Evolutionary conservation across 2,797 vertebrate genomes (phyloP).

Genomic region (Gymnoscopelus microlampas): DNA sequence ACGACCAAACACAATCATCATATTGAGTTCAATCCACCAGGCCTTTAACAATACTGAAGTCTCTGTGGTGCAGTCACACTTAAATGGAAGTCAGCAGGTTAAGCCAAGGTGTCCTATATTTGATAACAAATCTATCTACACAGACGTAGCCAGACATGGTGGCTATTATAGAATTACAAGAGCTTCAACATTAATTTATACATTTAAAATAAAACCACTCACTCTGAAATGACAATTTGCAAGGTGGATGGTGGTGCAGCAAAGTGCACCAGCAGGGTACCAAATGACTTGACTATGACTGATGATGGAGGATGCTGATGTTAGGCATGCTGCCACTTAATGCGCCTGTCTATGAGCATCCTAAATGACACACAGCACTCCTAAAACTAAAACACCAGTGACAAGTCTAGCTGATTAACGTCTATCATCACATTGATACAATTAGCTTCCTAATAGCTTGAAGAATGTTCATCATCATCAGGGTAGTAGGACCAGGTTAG

Average conservation of each 20-base stretch:
- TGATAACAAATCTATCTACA: slow-evolving; percentile 5
- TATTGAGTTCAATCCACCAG: slow-evolving; percentile 24
- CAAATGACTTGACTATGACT: not conserved
- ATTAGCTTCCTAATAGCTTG: slow-evolving; percentile 46
- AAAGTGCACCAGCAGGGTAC: not conserved
- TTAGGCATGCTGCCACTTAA: not conserved
- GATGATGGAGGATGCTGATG: not conserved
- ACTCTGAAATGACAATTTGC: too few relatives aligned
- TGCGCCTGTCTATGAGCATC: not conserved
- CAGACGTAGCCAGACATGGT: not conserved
- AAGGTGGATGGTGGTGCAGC: too few relatives aligned
- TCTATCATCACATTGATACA: not conserved
- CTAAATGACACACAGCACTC: slow-evolving; percentile 3
- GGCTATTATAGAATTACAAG: not conserved
- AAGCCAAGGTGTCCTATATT: not conserved
- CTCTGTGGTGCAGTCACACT: not conserved
- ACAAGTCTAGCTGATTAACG: slow-evolving; percentile 12
- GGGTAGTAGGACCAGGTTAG: too few relatives aligned
- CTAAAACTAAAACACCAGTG: slow-evolving; percentile 28
- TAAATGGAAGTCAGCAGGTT: not conserved
- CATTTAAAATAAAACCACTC: too few relatives aligned
- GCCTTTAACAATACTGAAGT: not conserved
- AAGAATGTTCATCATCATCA: slow-evolving; percentile 17
- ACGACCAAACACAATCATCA: not conserved
- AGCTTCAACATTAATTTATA: too few relatives aligned